Conservation (phyloP, 1,140 invertebrate genomes). For the Brachionus rotundiformis region DNA sequence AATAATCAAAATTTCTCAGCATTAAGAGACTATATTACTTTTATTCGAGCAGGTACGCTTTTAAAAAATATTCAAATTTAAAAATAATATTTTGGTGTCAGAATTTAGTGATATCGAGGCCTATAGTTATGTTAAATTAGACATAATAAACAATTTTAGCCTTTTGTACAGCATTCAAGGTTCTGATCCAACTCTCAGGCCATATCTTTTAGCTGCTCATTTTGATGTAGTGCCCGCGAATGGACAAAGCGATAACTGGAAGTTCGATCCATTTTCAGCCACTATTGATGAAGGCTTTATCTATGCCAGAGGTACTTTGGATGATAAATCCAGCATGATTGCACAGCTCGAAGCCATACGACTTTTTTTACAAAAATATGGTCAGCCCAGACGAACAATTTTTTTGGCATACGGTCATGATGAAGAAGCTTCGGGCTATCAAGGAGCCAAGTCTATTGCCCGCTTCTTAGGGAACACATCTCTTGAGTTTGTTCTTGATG, state of each 20-base stretch:
- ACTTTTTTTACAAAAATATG: conserved; percentile 56
- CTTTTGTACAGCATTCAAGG: conserved; percentile 65
- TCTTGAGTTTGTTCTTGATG: conserved; percentile 67
- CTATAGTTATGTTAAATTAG: conserved; percentile 16
- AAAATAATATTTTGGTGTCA: background rate
- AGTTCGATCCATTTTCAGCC: conserved; percentile 66
- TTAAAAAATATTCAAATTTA: background rate
- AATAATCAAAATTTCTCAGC: conserved; percentile 34
- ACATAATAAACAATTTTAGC: conserved; percentile 65
- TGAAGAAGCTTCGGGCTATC: conserved; percentile 66
- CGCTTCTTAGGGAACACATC: background rate
- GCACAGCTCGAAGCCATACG: background rate
- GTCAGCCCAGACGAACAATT: conserved; percentile 65
- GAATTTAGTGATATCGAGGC: background rate
- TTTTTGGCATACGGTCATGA: conserved; percentile 70
- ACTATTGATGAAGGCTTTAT: conserved; percentile 65
- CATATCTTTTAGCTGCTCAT: conserved; percentile 67
- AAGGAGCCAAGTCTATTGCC: conserved; percentile 9
- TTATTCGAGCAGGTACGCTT: conserved; percentile 18
- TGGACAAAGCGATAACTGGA: conserved; percentile 62
- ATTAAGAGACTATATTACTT: background rate
- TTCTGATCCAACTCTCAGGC: conserved; percentile 60
- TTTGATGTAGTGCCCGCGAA: conserved; percentile 69
- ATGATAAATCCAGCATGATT: conserved; percentile 42
- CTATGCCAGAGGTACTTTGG: conserved; percentile 64